Evolutionary conservation across 2,113 vertebrate species (phyloP).

Genomic region (Saguinus midas): DNA sequence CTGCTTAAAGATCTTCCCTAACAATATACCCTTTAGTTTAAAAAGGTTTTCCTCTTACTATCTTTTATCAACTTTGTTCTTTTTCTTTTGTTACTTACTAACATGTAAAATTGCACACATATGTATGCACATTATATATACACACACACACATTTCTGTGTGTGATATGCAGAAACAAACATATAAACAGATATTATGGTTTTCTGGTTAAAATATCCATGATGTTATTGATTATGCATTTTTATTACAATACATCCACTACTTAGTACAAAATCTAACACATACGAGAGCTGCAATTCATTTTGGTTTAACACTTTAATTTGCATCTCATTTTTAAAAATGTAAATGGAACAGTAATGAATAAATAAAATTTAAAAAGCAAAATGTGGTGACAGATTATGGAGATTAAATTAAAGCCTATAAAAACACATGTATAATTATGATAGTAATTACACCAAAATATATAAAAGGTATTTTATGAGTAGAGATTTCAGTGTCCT

Average conservation of each 20-base stretch:
- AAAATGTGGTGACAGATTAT: not conserved
- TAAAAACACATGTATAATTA: not conserved
- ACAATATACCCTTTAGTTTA: not conserved
- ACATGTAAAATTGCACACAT: not conserved
- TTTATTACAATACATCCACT: not conserved
- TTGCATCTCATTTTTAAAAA: not conserved
- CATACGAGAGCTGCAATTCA: not conserved
- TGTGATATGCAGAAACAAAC: not conserved
- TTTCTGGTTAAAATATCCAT: not conserved
- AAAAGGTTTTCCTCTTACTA: not conserved
- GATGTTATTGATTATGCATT: not conserved
- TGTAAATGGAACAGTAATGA: not conserved
- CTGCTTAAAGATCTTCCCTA: not conserved
- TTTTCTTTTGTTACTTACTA: not conserved
- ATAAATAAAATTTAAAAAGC: not conserved
- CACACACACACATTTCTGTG: not conserved
- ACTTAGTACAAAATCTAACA: not conserved
- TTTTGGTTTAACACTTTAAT: not conserved
- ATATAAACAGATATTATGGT: not conserved
- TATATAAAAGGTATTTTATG: not conserved
- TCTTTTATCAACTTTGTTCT: not conserved
- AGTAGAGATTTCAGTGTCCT: not conserved
- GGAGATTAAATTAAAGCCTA: not conserved
- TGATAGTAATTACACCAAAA: not conserved
- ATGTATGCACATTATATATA: no score